phyloP scores from a whole-genome alignment of 2,888 invertebrate genomes.

The Latrodectus elegans region DNA sequence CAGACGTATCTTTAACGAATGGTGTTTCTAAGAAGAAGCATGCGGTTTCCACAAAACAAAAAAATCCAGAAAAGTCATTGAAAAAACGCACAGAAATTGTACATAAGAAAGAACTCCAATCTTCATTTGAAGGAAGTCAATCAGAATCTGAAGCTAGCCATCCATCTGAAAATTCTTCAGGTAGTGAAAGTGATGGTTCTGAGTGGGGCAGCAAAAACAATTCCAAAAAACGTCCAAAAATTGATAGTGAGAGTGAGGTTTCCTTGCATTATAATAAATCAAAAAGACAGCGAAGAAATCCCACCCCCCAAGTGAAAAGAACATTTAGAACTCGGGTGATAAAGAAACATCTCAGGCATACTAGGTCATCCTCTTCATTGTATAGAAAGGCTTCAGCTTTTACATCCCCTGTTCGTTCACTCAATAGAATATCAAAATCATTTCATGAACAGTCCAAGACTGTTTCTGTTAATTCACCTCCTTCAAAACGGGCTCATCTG shows the following conservation, averaged over 20 bases:
- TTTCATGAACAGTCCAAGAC: neutral
- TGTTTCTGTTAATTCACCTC: neutral
- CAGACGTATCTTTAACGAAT: constrained; percentile 46
- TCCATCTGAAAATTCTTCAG: constrained; percentile 9
- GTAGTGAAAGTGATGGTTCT: constrained; percentile 4
- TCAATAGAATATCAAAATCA: neutral
- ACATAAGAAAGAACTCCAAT: constrained; percentile 16
- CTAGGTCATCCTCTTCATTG: constrained; percentile 12
- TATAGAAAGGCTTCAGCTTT: constrained; percentile 14
- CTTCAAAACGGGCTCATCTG: neutral
- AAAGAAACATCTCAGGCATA: constrained; percentile 27
- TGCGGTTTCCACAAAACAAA: constrained; percentile 13
- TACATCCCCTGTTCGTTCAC: constrained; percentile 6
- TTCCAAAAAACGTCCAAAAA: constrained; percentile 2
- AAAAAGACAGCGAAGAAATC: constrained; percentile 23
- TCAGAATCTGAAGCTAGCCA: constrained; percentile 47
- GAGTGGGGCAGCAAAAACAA: constrained; percentile 12
- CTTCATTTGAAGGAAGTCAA: constrained; percentile 23
- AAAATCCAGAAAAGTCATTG: constrained; percentile 15
- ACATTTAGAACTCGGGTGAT: constrained; percentile 1
- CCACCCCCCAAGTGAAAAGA: neutral
- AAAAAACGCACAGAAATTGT: constrained; percentile 25
- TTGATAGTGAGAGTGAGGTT: neutral
- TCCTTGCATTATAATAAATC: neutral
- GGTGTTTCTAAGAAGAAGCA: constrained; percentile 9